These are phyloP conservation scores for Phycodurus eques DNA, from an alignment of 2,113 vertebrate species.

Conservation along the genomic window DNA sequence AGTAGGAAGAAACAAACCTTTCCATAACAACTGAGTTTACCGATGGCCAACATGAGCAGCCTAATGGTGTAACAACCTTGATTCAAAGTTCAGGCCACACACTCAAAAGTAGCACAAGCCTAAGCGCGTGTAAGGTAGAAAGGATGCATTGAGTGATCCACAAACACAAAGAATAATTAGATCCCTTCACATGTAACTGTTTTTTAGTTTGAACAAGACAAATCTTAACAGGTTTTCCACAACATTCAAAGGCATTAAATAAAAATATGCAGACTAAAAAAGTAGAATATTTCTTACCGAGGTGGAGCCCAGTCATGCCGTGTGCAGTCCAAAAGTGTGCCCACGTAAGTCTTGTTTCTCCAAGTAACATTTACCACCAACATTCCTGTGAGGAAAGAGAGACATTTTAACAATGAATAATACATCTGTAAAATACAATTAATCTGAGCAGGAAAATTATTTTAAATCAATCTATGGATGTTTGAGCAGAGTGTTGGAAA, in stretches of 20 bases:
- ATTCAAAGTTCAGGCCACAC: background rate
- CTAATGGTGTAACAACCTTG: background rate
- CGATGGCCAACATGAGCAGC: background rate
- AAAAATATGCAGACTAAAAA: background rate
- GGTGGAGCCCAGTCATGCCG: conserved; percentile 98
- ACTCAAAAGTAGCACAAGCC: background rate
- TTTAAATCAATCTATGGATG: conserved; percentile 19
- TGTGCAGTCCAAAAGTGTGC: conserved; percentile 94
- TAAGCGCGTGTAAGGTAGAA: background rate
- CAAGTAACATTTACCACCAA: conserved; percentile 98
- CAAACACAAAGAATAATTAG: background rate
- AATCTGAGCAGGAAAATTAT: background rate
- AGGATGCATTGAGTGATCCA: background rate
- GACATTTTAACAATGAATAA: background rate
- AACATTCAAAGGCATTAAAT: background rate
- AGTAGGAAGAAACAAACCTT: background rate
- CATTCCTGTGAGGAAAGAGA: conserved; percentile 79
- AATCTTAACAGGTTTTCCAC: background rate
- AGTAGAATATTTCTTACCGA: conserved; percentile 73
- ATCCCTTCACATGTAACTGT: background rate
- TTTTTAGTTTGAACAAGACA: background rate
- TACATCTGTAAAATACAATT: background rate
- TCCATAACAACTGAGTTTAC: background rate
- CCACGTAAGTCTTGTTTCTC: conserved; percentile 98
- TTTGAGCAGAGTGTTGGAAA: conserved; percentile 25